Evolutionary conservation across 2,113 vertebrate genomes (phyloP).

Genomic region (Eulacestoma nigropectus): DNA sequence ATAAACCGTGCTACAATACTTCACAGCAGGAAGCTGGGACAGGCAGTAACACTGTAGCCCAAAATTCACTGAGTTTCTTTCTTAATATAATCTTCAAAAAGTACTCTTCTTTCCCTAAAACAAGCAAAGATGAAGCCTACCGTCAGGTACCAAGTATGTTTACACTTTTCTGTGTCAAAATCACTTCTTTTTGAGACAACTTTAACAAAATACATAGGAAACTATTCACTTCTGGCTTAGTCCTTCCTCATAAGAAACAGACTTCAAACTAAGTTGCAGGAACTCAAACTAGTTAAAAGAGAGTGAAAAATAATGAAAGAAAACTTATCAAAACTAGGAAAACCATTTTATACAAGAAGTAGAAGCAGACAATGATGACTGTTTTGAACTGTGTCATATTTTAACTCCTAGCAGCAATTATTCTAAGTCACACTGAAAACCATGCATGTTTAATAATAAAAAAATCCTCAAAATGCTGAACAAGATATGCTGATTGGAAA

Average conservation of each 20-base stretch:
- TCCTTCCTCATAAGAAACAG: neutral
- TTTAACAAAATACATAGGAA: neutral
- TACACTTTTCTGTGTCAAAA: neutral
- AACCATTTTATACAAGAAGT: neutral
- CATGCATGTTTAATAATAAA: neutral
- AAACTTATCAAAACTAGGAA: neutral
- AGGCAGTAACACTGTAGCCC: neutral
- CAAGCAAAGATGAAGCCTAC: neutral
- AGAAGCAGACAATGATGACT: neutral
- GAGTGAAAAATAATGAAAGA: neutral
- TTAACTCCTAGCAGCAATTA: neutral
- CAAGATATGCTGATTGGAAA: neutral
- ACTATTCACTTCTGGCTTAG: neutral
- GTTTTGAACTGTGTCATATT: neutral
- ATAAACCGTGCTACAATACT: neutral
- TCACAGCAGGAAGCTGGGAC: neutral
- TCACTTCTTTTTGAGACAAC: neutral
- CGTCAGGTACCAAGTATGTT: neutral
- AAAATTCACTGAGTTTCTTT: neutral
- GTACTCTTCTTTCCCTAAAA: neutral
- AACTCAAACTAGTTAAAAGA: neutral
- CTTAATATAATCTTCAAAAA: neutral
- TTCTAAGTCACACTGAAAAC: neutral
- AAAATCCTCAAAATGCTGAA: neutral
- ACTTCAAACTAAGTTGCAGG: neutral